Conservation (phyloP, 2,113 vertebrate genomes). For the Columba livia region DNA sequence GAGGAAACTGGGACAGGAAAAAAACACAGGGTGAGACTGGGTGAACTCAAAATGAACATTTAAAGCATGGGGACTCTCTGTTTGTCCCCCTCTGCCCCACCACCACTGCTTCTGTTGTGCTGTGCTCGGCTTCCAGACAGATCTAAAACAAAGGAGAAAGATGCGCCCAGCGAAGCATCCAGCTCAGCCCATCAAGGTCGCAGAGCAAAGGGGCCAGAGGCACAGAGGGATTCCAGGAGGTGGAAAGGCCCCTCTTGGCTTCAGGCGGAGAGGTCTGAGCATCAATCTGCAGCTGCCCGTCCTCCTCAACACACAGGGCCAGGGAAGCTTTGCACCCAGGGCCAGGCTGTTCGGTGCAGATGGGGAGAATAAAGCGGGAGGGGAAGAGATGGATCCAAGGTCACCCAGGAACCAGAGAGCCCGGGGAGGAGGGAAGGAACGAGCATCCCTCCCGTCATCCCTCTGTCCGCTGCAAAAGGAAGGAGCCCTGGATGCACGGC, state of each 20-base stretch:
- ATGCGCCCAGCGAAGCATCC: not conserved
- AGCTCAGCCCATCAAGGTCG: not conserved
- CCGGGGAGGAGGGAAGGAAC: not conserved
- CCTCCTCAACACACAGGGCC: rapidly evolving
- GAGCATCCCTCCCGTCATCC: rapidly evolving
- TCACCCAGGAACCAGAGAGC: not conserved
- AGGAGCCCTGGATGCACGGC: not conserved
- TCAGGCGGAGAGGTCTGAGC: rapidly evolving
- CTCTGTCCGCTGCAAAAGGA: not conserved
- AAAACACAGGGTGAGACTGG: not conserved
- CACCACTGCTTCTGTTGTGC: not conserved
- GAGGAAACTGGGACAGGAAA: not conserved
- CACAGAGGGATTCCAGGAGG: not conserved
- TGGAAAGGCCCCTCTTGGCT: not conserved
- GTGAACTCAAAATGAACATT: not conserved
- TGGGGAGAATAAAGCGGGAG: not conserved
- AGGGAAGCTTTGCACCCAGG: not conserved
- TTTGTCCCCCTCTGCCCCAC: not conserved
- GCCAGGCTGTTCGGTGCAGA: not conserved
- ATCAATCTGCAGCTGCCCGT: not conserved
- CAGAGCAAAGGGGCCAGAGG: not conserved
- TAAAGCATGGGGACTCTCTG: not conserved
- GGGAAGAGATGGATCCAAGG: not conserved
- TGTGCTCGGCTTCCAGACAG: not conserved
- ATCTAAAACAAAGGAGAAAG: not conserved